phyloP scores from a whole-genome alignment of 2,797 vertebrate genomes.

The Myiotriccus ornatus region DNA sequence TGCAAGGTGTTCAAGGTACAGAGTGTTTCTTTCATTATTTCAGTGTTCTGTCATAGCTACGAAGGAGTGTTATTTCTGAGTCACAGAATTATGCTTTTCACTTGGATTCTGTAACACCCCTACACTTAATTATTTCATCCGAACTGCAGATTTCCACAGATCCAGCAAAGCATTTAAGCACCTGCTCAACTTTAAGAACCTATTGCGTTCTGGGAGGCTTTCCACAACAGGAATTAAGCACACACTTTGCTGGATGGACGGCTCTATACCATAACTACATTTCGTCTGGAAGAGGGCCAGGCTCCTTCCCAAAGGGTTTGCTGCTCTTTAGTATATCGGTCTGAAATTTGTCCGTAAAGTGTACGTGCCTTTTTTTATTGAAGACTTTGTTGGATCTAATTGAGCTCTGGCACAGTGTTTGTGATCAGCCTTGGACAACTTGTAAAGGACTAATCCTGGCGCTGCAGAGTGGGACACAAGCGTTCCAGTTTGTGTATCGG shows the following conservation, averaged over 20 bases:
- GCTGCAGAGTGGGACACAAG: accelerated
- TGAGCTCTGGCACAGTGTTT: accelerated
- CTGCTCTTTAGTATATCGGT: neutral
- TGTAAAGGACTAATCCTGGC: neutral
- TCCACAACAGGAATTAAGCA: neutral
- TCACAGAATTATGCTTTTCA: conserved; percentile 51
- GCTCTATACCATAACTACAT: neutral
- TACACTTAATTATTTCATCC: conserved; percentile 53
- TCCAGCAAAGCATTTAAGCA: conserved; percentile 45
- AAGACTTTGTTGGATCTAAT: neutral
- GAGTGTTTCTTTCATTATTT: neutral
- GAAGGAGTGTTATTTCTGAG: conserved; percentile 47
- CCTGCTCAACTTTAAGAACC: conserved; percentile 41
- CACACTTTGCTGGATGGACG: neutral
- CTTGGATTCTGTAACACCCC: conserved; percentile 40
- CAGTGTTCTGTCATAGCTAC: neutral
- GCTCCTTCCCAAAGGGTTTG: neutral
- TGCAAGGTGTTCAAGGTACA: neutral
- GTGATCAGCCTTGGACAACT: neutral
- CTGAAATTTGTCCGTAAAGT: neutral
- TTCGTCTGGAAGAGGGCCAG: neutral
- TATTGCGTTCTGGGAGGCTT: conserved; percentile 17
- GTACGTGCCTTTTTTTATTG: neutral
- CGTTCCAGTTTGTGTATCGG: accelerated
- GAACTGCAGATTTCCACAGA: conserved; percentile 29